These are phyloP conservation scores for Therioaphis trifolii DNA, from an alignment of 2,888 invertebrate genomes.

Conservation along the genomic window DNA sequence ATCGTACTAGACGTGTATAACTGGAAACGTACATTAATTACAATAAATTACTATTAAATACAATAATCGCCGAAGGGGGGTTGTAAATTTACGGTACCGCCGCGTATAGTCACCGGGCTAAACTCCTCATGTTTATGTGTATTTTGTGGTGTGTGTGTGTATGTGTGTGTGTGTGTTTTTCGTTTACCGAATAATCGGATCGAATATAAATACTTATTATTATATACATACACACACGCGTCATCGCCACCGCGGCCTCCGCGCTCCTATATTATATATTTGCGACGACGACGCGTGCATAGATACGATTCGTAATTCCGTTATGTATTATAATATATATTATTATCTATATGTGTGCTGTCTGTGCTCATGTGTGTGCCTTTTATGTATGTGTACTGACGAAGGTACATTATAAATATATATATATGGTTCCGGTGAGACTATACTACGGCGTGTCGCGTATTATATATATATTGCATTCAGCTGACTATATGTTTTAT, in stretches of 20 bases:
- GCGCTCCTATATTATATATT: not conserved
- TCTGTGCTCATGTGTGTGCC: not conserved
- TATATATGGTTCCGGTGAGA: conserved; percentile 52
- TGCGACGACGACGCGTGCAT: conserved; percentile 17
- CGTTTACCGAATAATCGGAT: conserved; percentile 40
- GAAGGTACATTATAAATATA: conserved; percentile 25
- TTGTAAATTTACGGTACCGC: conserved; percentile 13
- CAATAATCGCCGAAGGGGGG: not conserved
- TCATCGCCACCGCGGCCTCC: not conserved
- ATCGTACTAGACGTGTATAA: not conserved
- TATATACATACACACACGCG: not conserved
- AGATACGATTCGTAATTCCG: conserved; percentile 1
- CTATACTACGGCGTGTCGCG: conserved; percentile 35
- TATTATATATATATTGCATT: not conserved
- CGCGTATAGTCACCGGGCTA: conserved; percentile 55
- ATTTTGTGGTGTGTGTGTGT: not conserved
- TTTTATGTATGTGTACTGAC: conserved; percentile 6
- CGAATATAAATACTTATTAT: too few species aligned
- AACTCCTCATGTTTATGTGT: conserved; percentile 41
- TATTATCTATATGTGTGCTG: not conserved
- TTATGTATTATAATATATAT: not conserved
- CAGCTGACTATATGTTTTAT: not conserved
- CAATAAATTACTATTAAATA: not conserved
- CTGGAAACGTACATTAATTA: not conserved
- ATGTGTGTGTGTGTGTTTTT: not conserved